Conservation (phyloP, 2,797 vertebrate genomes). For the Gila robusta region DNA sequence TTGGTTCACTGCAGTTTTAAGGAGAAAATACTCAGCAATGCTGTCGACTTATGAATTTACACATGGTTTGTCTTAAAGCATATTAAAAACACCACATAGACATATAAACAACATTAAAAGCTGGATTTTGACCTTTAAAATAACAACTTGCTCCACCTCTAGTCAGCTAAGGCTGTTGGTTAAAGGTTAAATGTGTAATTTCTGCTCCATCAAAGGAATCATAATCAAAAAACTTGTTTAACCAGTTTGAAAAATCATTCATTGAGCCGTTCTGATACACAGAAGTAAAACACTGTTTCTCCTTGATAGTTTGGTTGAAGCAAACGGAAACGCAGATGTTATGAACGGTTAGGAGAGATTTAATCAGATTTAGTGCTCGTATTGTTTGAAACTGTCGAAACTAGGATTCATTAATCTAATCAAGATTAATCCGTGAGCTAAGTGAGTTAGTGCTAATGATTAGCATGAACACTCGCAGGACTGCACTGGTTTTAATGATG, state of each 20-base stretch:
- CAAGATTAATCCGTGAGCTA: constrained; percentile 36
- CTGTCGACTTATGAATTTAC: too few species aligned
- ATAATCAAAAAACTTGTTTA: background rate
- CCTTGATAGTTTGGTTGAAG: background rate
- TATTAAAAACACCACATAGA: too few species aligned
- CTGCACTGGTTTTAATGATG: background rate
- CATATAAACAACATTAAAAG: too few species aligned
- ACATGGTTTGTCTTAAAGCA: too few species aligned
- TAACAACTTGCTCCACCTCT: too few species aligned
- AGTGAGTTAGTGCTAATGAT: constrained; percentile 1
- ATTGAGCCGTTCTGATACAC: background rate
- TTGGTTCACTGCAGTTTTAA: too few species aligned
- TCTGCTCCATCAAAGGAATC: background rate
- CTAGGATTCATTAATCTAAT: constrained; percentile 46
- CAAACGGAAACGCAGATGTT: background rate
- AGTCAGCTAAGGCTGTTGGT: too few species aligned
- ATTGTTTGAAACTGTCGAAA: constrained; percentile 41
- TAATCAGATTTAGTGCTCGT: constrained; percentile 44
- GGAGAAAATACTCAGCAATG: too few species aligned
- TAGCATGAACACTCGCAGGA: constrained; percentile 5
- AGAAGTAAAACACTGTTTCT: background rate
- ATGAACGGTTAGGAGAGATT: background rate
- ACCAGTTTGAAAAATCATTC: background rate
- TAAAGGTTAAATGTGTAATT: background rate
- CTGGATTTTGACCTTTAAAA: too few species aligned